These are phyloP conservation scores for Lobophora halterata DNA, from an alignment of 2,888 invertebrate species.

Conservation along the genomic window DNA sequence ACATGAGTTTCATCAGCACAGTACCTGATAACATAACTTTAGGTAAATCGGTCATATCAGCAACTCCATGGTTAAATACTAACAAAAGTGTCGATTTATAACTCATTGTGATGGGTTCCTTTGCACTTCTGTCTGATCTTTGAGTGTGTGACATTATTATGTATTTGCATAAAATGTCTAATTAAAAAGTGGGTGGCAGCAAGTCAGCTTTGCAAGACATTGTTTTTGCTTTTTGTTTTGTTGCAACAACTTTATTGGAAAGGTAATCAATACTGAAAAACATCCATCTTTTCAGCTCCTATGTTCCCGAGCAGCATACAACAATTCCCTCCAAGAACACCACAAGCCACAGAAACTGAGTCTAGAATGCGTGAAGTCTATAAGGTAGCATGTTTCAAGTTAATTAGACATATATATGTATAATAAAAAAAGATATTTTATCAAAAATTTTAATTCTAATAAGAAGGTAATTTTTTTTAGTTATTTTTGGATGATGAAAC, in stretches of 20 bases:
- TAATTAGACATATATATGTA: too few species aligned
- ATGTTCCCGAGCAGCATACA: conserved; percentile 73
- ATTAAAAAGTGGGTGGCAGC: conserved; percentile 41
- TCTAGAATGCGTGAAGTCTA: conserved; percentile 94
- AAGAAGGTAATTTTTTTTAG: too few species aligned
- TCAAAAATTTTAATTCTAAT: too few species aligned
- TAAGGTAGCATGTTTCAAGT: conserved; percentile 71
- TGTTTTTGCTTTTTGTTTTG: conserved; percentile 33
- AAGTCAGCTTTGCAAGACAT: conserved; percentile 26
- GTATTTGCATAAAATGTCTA: conserved; percentile 52
- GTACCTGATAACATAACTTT: too few species aligned
- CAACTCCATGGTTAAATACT: conserved; percentile 29
- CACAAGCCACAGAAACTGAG: conserved; percentile 86
- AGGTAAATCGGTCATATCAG: conserved; percentile 5
- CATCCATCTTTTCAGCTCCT: conserved; percentile 47
- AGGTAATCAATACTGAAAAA: too few species aligned
- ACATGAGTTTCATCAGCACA: too few species aligned
- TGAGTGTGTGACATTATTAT: conserved; percentile 37
- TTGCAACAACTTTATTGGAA: conserved; percentile 13
- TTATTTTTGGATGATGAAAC: too few species aligned
- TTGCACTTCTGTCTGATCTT: too few species aligned
- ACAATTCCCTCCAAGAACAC: conserved; percentile 80
- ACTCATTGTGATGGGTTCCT: conserved; percentile 35
- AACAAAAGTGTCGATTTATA: conserved; percentile 23
- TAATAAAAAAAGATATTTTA: too few species aligned